Evolutionary conservation across 2,113 vertebrate species (phyloP).

Genomic region (Periophthalmus modestus): DNA sequence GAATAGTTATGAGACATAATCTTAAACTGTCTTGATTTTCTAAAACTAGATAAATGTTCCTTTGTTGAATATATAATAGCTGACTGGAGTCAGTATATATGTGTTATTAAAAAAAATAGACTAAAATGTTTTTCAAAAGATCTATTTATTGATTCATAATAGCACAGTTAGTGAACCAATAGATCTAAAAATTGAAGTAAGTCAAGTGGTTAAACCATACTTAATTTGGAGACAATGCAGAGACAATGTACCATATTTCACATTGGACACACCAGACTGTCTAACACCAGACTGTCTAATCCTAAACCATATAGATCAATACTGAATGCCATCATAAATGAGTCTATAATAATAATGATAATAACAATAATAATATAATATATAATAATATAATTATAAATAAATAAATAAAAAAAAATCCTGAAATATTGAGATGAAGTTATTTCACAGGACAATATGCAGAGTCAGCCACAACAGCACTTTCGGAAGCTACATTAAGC

Average conservation of each 20-base stretch:
- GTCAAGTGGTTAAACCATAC: conserved; percentile 19
- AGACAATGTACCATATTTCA: conserved; percentile 19
- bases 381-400: conserved; percentile 2
- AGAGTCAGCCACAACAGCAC: conserved; percentile 40
- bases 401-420: conserved; percentile 16
- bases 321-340: conserved; percentile 6
- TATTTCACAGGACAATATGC: conserved; percentile 48
- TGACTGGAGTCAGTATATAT: no score
- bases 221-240: conserved; percentile 18
- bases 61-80: no score
- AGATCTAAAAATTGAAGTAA: conserved; percentile 31
- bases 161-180: conserved; percentile 52
- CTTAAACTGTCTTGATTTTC: neutral
- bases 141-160: conserved; percentile 66
- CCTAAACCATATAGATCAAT: neutral
- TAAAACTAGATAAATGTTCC: neutral
- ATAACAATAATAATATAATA: no score
- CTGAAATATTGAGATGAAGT: conserved; percentile 25
- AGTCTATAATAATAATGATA: no score
- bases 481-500: conserved; percentile 54
- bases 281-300: conserved; percentile 3
- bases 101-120: neutral
- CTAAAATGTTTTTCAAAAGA: neutral
- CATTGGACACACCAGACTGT: no score
- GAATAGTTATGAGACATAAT: neutral